A percentile compares a stretch with the other conserved stretches of the same genome.
Evolutionary conservation across 2,888 invertebrate genomes (phyloP).

Genomic region (Oeneis ivallda): DNA sequence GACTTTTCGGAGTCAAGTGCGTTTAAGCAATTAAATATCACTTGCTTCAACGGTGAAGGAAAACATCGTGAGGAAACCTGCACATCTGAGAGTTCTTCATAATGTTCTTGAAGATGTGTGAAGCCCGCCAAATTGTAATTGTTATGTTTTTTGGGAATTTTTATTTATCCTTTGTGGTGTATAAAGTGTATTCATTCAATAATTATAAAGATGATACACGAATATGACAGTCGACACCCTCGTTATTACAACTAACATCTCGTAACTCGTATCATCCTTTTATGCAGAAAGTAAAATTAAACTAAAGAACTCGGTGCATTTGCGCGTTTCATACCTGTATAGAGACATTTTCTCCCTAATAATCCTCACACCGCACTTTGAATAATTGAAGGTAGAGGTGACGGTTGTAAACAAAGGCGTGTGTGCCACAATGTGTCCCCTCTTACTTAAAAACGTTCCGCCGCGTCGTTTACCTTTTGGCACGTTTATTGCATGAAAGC

Average conservation of each 20-base stretch:
- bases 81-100: too few species aligned
- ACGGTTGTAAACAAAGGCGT: constrained; percentile 36
- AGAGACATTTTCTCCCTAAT: constrained; percentile 24
- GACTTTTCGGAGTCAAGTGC: too few species aligned
- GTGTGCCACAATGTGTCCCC: constrained; percentile 37
- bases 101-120: too few species aligned
- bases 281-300: constrained; percentile 18
- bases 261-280: not conserved
- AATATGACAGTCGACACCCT: too few species aligned
- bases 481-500: constrained; percentile 57
- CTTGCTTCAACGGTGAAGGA: too few species aligned
- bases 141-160: too few species aligned
- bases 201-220: not conserved
- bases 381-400: constrained; percentile 35
- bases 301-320: constrained; percentile 12
- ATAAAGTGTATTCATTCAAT: too few species aligned
- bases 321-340: constrained; percentile 5
- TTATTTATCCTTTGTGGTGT: too few species aligned
- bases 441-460: constrained; percentile 36
- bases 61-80: too few species aligned
- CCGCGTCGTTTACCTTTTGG: constrained; percentile 40
- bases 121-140: too few species aligned
- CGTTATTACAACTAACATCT: not conserved
- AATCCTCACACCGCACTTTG: constrained; percentile 33
- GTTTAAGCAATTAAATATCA: too few species aligned